These are phyloP conservation scores for Chionis minor DNA, from an alignment of 2,113 vertebrate species.

Conservation along the genomic window DNA sequence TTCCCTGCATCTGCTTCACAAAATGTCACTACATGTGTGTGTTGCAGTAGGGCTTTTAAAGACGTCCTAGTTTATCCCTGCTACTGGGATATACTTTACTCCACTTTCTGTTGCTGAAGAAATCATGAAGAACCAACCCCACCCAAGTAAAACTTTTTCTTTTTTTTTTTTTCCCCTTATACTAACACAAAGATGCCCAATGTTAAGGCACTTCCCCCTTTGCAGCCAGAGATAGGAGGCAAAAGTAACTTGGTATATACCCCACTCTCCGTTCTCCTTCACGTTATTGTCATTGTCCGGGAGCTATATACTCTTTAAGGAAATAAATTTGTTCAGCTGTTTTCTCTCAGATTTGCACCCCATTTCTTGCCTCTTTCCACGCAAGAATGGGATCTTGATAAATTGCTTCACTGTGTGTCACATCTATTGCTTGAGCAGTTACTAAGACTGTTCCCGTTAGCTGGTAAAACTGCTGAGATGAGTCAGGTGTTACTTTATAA, in stretches of 20 bases:
- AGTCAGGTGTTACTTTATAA: not conserved
- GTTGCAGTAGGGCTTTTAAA: not conserved
- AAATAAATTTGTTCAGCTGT: not conserved
- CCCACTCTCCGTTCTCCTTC: not conserved
- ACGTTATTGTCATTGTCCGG: not conserved
- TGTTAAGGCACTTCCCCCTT: not conserved
- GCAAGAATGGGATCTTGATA: not conserved
- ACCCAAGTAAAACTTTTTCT: not conserved
- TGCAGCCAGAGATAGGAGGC: not conserved
- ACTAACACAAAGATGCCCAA: not conserved
- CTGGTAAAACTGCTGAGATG: not conserved
- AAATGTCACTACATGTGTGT: not conserved
- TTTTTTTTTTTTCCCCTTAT: not conserved
- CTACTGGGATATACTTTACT: not conserved
- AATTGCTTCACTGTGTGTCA: not conserved
- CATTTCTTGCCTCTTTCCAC: not conserved
- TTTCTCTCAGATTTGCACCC: not conserved
- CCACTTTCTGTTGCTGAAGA: conserved; percentile 9
- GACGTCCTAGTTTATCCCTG: not conserved
- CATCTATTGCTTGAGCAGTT: not conserved
- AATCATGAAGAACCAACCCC: not conserved
- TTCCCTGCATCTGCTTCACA: not conserved
- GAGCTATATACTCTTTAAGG: not conserved
- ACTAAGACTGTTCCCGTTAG: not conserved
- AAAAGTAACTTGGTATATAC: not conserved